Conservation (phyloP, 2,113 vertebrate species). For the Peucedramus taeniatus region DNA sequence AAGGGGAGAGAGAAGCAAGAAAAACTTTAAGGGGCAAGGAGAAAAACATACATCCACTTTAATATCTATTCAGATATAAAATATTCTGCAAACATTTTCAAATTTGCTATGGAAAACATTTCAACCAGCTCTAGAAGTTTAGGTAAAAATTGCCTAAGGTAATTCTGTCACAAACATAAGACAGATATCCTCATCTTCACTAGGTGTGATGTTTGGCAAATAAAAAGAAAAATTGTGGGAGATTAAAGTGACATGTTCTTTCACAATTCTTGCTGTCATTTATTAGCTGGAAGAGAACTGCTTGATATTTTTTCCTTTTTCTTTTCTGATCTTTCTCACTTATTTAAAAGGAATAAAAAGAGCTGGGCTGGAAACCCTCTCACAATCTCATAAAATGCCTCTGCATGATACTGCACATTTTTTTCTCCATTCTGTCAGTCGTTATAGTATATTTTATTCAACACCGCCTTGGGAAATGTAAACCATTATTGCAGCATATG, state of each 20-base stretch:
- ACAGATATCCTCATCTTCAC: neutral
- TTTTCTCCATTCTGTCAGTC: neutral
- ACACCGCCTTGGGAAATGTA: neutral
- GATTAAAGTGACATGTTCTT: neutral
- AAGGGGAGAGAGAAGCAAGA: rapidly evolving
- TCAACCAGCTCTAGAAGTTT: neutral
- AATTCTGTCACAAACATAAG: neutral
- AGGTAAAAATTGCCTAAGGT: conserved; percentile 17
- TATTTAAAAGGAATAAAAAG: conserved; percentile 8
- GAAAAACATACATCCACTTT: neutral
- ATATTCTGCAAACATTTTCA: conserved; percentile 2
- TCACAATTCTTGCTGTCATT: neutral
- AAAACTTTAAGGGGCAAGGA: neutral
- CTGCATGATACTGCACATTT: neutral
- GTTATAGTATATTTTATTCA: neutral
- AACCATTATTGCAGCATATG: neutral
- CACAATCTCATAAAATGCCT: neutral
- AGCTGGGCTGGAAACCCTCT: neutral
- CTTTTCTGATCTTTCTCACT: neutral
- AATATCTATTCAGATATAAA: neutral
- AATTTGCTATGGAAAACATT: neutral
- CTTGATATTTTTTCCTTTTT: neutral
- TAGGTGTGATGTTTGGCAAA: neutral
- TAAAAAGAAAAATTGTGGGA: conserved; percentile 1
- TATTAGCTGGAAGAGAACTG: neutral